These are phyloP conservation scores for Graptemys geographica DNA, from an alignment of 2,797 vertebrate species.

Conservation along the genomic window DNA sequence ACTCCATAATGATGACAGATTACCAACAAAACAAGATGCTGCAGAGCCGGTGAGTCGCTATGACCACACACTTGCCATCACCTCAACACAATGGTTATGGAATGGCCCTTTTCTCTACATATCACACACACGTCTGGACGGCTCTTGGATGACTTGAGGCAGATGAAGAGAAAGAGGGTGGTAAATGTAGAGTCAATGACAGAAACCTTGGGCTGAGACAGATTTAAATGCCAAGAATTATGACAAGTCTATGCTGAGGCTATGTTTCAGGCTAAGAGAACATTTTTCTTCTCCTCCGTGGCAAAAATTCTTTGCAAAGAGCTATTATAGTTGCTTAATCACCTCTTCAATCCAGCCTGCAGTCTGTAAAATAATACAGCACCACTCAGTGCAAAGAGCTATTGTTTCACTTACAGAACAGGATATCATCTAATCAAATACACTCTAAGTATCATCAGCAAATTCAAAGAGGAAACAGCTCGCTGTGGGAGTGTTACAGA, in stretches of 20 bases:
- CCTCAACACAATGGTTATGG: rapidly evolving
- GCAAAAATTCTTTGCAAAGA: neutral
- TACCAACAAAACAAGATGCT: rapidly evolving
- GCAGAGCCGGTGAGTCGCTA: neutral
- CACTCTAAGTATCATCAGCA: neutral
- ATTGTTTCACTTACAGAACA: neutral
- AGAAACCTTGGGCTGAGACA: neutral
- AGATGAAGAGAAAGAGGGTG: neutral
- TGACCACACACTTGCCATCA: rapidly evolving
- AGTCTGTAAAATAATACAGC: neutral
- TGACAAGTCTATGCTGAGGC: neutral
- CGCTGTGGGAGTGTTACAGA: neutral
- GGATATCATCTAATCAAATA: neutral
- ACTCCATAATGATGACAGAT: neutral
- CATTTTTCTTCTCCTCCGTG: neutral
- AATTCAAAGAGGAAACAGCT: neutral
- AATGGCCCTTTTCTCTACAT: neutral
- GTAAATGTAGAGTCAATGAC: neutral
- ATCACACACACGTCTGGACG: neutral
- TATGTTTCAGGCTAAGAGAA: neutral
- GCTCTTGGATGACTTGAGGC: neutral
- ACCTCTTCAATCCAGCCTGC: neutral
- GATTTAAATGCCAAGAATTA: neutral
- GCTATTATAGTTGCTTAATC: neutral
- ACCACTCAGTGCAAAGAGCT: rapidly evolving